Evolutionary conservation across 2,888 invertebrate species (phyloP).

Genomic region (Nasonovia ribisnigri): DNA sequence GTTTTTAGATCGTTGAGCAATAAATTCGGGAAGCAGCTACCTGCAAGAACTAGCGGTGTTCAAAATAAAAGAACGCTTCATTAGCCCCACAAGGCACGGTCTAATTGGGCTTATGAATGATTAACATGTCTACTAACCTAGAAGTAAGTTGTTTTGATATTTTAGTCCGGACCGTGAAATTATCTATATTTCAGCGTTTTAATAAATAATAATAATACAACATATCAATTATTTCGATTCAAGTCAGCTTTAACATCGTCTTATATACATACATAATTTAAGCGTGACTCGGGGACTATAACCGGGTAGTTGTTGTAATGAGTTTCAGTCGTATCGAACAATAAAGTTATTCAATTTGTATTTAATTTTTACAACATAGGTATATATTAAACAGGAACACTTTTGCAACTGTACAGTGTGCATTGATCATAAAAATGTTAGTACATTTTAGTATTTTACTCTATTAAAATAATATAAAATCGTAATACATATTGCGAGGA

Average conservation of each 20-base stretch:
- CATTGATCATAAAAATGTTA: background rate
- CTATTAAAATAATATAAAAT: background rate
- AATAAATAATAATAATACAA: background rate
- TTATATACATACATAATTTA: background rate
- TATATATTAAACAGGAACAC: background rate
- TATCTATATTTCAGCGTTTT: background rate
- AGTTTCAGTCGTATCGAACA: background rate
- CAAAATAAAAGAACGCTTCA: background rate
- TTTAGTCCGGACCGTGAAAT: background rate
- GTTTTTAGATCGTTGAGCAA: background rate
- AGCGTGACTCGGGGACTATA: background rate
- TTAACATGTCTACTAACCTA: slow-evolving; percentile 23
- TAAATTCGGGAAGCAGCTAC: background rate
- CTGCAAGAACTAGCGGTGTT: background rate
- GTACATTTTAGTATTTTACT: background rate
- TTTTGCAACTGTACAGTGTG: background rate
- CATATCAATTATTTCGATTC: background rate
- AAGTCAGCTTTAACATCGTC: background rate
- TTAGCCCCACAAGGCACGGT: background rate
- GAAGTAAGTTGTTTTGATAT: background rate
- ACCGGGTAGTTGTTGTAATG: background rate
- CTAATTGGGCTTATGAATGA: slow-evolving; percentile 36
- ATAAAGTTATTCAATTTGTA: background rate
- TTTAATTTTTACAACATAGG: background rate
- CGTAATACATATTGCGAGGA: background rate